Base-by-base conservation (phyloP, 1,140 invertebrate species). In the Bathynomus jamesi region DNA sequence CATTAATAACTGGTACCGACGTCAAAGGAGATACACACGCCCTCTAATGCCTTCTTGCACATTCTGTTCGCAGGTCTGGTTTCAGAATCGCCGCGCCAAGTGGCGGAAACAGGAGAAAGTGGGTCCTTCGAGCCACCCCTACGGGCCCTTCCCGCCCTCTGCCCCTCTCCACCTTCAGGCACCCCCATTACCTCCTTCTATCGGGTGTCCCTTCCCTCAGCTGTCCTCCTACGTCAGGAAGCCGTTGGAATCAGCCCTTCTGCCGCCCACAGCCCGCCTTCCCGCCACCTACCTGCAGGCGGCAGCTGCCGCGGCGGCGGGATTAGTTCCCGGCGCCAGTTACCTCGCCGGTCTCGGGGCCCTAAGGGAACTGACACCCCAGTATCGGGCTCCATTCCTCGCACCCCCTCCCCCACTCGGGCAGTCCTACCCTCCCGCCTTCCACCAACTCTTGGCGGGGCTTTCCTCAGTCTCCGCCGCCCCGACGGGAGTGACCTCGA, bases 21-120 rank as follows among this genome's bases (percentile, higher is more conserved):
- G n/a, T n/a, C n/a, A n/a, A n/a, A n/a, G n/a, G n/a, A n/a, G n/a
- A n/a, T n/a, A n/a, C n/a, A n/a, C n/a, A n/a, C n/a, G n/a, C n/a
- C n/a, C n/a, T n/a, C n/a, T n/a, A n/a, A n/a, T n/a, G n/a, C n/a
- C n/a, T n/a, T n/a, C n/a, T n/a, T n/a, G n/a, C n/a, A n/a, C n/a
- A n/a, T n/a, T n/a, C n/a, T 53, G 21, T 53, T 53, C 87, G 11
- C 84, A 96, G 93, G 93, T 96, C 0, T 95, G 94, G 94, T 96
- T 96, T 81, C 94, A 95, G 84, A 96, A 95, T 80, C 84, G 94
- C 61, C 85, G 94, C 46, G 93, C 93, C 0, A 96, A 95, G 82
- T 94, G 95, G 80, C 86, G 95, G 25, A 96, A 96, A 83, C 94
- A 96, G 80, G 94, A 97, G 82, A 86, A 78, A 68, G 93, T 95